Evolutionary conservation across 2,888 invertebrate species (phyloP).

Genomic region (Andrena bucephala): DNA sequence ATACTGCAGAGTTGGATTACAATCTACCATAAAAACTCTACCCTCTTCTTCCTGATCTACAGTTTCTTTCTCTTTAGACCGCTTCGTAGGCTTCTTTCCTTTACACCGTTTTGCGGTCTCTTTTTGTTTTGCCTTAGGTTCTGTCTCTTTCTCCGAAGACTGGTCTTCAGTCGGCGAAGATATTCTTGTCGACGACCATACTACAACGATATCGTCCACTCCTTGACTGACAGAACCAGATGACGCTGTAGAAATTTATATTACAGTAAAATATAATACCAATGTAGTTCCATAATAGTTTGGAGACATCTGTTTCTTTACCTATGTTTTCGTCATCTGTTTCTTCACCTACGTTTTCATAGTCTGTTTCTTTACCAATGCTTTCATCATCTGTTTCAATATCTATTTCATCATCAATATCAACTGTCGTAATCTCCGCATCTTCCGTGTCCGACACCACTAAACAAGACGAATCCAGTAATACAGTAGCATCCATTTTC

Average conservation of each 20-base stretch:
- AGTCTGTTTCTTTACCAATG: not conserved
- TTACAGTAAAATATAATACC: not conserved
- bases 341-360: conserved; percentile 43
- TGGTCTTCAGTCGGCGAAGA: not conserved
- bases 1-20: conserved; percentile 38
- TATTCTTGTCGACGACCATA: conserved; percentile 68
- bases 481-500: not conserved
- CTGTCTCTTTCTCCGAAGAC: not conserved
- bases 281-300: conserved; percentile 12
- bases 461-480: not conserved
- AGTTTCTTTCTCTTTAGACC: not conserved
- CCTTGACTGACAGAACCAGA: conserved; percentile 24
- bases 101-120: no score
- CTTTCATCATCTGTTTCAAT: not conserved
- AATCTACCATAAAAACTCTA: conserved; percentile 57
- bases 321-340: conserved; percentile 32
- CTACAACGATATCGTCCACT: conserved; percentile 71
- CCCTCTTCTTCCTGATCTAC: not conserved
- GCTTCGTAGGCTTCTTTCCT: not conserved
- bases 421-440: not conserved
- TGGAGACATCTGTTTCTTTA: conserved; percentile 19
- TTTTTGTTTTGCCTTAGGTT: not conserved
- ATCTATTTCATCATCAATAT: conserved; percentile 23
- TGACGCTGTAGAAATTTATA: conserved; percentile 53
- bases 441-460: conserved; percentile 13